Evolutionary conservation across 1,140 invertebrate species (phyloP), one percentile per base, ranked within the genome.

Genomic region (Helicoverpa armigera): DNA sequence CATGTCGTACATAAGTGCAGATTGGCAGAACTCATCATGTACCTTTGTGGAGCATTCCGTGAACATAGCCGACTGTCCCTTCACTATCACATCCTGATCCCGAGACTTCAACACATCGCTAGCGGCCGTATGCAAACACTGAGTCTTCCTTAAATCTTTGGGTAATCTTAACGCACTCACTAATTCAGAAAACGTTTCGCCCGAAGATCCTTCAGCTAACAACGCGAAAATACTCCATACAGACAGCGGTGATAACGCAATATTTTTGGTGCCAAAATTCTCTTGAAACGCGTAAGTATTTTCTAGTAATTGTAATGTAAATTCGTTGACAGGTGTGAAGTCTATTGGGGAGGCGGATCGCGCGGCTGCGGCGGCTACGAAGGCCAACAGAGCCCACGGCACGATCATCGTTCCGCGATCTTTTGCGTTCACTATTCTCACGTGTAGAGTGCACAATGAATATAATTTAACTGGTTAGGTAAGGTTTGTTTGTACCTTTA

Each of bases 201-300:
- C 95, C 11, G 90, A 85, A 0, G 95, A 95, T 29, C 95, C 95
- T 90, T 96, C 95, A 9, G 95, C 90, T 48, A 96, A 84, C 51
- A 96, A 85, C 10, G 95, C 88, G 82, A 96, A 92, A 13, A 95
- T 88, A 70, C 92, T 95, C 95, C 95, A 96, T 50, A 95, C 85
- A 23, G 95, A 95, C 23, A 95, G 81, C 0, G 95, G 95, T 5
- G 95, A 95, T 78, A 96, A 67, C 0, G 89, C 92, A 7, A 94
- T 60, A 72, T 95, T 95, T 11, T 89, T 90, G 11, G 84, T 79
- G 23, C 89, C 91, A 35, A 92, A 93, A 78, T 84, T 91, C 13
- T 94, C 90, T 89, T 94, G 89, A 16, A 84, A 91, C 5, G 89
- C 86, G 79, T 91, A 91, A 0, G 89, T 87, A 76, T 95, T 91